These are phyloP conservation scores for Mormyrops boulengeri DNA, from an alignment of 2,797 vertebrate species.

Conservation along the genomic window DNA sequence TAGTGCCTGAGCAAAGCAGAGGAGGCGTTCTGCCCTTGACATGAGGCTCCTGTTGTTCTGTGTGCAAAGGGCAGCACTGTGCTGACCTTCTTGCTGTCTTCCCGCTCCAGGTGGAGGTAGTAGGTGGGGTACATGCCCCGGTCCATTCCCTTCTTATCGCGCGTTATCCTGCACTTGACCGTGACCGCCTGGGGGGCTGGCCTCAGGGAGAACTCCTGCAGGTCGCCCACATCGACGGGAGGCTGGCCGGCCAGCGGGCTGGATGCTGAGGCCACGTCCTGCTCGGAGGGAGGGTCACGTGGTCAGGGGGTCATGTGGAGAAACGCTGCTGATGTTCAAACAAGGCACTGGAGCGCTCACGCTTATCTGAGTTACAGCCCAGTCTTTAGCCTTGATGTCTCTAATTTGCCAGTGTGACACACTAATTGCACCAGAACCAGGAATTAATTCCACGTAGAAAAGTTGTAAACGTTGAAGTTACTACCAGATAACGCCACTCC, in stretches of 20 bases:
- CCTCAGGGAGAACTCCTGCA: conserved; percentile 68
- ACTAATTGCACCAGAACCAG: neutral
- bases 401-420: neutral
- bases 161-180: conserved; percentile 72
- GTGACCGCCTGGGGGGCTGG: conserved; percentile 70
- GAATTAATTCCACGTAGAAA: neutral
- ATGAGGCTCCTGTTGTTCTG: neutral
- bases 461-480: neutral
- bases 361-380: neutral
- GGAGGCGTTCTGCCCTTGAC: neutral
- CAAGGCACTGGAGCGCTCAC: neutral
- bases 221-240: conserved; percentile 65
- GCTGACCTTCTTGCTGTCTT: conserved; percentile 73
- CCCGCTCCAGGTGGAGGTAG: conserved; percentile 73
- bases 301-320: neutral
- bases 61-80: conserved; percentile 18
- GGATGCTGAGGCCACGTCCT: conserved; percentile 89
- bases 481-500: neutral
- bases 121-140: conserved; percentile 78
- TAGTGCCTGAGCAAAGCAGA: neutral
- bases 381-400: neutral
- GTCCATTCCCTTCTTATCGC: conserved; percentile 79
- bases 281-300: conserved; percentile 15
- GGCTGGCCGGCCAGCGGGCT: conserved; percentile 76
- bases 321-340: neutral